Base-by-base conservation (phyloP, 2,113 vertebrate genomes). In the Canis aureus region DNA sequence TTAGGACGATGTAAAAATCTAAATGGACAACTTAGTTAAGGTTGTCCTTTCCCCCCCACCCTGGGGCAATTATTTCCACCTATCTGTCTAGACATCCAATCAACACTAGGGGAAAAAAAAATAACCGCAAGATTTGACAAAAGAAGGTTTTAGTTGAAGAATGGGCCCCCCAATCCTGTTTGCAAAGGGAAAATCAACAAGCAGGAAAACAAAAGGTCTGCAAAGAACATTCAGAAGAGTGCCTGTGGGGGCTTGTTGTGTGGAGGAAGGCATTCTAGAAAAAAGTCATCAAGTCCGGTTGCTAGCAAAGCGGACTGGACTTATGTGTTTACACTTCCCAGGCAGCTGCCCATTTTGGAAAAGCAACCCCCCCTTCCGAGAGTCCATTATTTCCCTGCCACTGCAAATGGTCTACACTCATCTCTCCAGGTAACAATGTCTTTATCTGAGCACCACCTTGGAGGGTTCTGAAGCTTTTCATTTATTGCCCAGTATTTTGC, bases 141-240 rank as follows among this genome's bases (percentile, higher is more conserved):
- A 96, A 84, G 69, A 94, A 78, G 59, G 88, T 64, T 97, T 96
- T 49, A 27, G 15, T 82, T 51, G 57, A 96, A 92, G 89, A 91
- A 66, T 17, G 53, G 57, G 23, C 25, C 55, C 16, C 57, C 22
- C n/a, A 32, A 11, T 64, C 53, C 89, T 96, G 89, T 95, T 94
- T 96, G 88, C 85, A 89, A 89, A 97, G 83, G 93, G 51, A 93
- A 94, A 97, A 91, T 74, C 91, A 89, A 89, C 82, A 82, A 85
- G 66, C 55, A 62, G 89, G 51, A 73, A 84, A 73, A 95, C 85
- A 97, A 93, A 92, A 95, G 91, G 10, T 57, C 73, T 51, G 22
- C n/a, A 2, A 51, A 51, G 57, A 91, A 5, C 73, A 6, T 20
- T 13, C 19, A 73, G 79, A 66, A 83, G 3, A 74, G 69, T 64